Conservation (phyloP, 2,113 vertebrate genomes). For the Zosterops lateralis region DNA sequence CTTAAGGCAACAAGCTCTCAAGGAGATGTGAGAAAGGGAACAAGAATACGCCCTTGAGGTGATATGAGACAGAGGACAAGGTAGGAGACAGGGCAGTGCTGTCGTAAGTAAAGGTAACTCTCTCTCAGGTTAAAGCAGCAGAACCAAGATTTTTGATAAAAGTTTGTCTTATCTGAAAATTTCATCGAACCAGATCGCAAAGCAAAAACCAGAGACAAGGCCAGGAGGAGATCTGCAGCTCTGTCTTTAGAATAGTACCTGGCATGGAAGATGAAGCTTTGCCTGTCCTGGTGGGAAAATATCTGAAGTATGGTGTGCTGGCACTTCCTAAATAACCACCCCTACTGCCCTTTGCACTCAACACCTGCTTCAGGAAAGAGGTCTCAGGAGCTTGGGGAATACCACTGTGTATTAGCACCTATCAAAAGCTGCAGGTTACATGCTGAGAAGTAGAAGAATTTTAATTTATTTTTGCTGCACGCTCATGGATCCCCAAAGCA, state of each 20-base stretch:
- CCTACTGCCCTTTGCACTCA: not conserved
- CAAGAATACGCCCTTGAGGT: not conserved
- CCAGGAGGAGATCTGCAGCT: not conserved
- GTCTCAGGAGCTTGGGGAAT: not conserved
- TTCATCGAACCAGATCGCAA: not conserved
- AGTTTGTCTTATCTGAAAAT: not conserved
- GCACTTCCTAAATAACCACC: not conserved
- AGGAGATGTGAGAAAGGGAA: not conserved
- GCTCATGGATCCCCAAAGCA: not conserved
- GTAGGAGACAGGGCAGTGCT: rapidly evolving
- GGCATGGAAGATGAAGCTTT: not conserved
- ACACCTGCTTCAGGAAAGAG: not conserved
- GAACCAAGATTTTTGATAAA: not conserved
- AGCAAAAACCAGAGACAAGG: not conserved
- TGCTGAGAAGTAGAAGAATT: not conserved
- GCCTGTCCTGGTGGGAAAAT: rapidly evolving
- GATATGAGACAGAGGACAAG: not conserved
- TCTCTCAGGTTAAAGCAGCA: not conserved
- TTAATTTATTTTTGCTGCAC: not conserved
- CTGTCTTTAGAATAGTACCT: not conserved
- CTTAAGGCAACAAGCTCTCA: not conserved
- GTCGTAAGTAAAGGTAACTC: rapidly evolving
- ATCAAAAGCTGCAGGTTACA: not conserved
- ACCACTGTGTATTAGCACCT: rapidly evolving
- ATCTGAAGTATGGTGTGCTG: not conserved